phyloP scores from a whole-genome alignment of 2,888 invertebrate genomes.

The Hirtodrosophila cameraria region DNA sequence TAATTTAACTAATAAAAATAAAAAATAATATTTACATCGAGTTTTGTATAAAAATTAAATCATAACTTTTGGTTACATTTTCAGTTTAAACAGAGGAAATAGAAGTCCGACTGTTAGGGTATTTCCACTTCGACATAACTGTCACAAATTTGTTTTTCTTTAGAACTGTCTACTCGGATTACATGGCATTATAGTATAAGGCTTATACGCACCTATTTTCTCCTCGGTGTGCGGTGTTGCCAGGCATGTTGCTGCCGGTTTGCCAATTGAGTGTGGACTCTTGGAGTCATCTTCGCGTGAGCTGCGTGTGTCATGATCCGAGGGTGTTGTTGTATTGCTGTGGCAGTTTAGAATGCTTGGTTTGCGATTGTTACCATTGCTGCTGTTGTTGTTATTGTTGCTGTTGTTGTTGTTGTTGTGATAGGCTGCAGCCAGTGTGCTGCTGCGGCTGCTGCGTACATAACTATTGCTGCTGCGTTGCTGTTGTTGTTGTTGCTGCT shows the following conservation, averaged over 20 bases:
- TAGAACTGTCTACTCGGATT: not conserved
- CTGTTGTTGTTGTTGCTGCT: slow-evolving; percentile 61
- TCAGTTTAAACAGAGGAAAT: too few relatives aligned
- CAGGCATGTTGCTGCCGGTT: slow-evolving; percentile 44
- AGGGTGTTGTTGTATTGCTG: slow-evolving; percentile 79
- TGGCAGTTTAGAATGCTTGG: slow-evolving; percentile 48
- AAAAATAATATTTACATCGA: too few relatives aligned
- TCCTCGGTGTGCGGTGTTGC: slow-evolving; percentile 66
- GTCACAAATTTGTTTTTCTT: too few relatives aligned
- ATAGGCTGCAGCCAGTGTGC: slow-evolving; percentile 45
- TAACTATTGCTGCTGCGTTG: slow-evolving; percentile 63
- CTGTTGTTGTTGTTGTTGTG: slow-evolving; percentile 50
- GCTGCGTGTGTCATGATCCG: slow-evolving; percentile 83
- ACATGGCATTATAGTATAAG: not conserved
- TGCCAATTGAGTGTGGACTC: slow-evolving; percentile 82
- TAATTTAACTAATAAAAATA: too few relatives aligned
- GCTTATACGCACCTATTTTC: slow-evolving; percentile 78
- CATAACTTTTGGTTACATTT: too few relatives aligned
- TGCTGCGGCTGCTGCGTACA: slow-evolving; percentile 67
- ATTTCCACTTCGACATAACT: too few relatives aligned
- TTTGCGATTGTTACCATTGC: slow-evolving; percentile 46
- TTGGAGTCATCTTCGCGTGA: slow-evolving; percentile 84
- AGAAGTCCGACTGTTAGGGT: too few relatives aligned
- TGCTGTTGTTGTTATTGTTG: slow-evolving; percentile 50
- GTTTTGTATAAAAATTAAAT: too few relatives aligned